Evolutionary conservation across 1,140 invertebrate genomes (phyloP).

Genomic region (Anadara kagoshimensis): DNA sequence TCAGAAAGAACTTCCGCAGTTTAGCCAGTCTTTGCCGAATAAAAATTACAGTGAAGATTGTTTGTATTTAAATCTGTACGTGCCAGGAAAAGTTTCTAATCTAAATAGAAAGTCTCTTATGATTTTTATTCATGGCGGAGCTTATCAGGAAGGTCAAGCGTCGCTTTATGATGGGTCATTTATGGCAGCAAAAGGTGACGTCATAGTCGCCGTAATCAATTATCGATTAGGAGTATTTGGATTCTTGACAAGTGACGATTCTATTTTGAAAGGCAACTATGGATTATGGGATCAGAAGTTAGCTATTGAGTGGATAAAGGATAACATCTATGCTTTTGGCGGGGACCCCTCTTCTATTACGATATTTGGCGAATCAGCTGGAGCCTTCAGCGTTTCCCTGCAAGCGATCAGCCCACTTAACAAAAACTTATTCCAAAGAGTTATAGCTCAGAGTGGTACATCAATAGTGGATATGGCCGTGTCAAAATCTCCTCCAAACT

Average conservation of each 20-base stretch:
- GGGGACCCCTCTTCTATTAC: slow-evolving; percentile 82
- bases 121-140: slow-evolving; percentile 43
- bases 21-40: too few relatives aligned
- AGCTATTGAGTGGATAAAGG: too few relatives aligned
- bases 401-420: slow-evolving; percentile 51
- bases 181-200: slow-evolving; percentile 82
- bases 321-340: slow-evolving; percentile 83
- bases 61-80: too few relatives aligned
- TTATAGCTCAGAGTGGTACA: slow-evolving; percentile 49
- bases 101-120: too few relatives aligned
- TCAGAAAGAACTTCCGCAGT: too few relatives aligned
- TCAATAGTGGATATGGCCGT: too few relatives aligned
- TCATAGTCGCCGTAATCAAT: slow-evolving; percentile 85
- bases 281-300: slow-evolving; percentile 84
- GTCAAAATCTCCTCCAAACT: too few relatives aligned
- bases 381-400: slow-evolving; percentile 34
- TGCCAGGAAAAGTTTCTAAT: too few relatives aligned
- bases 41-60: too few relatives aligned
- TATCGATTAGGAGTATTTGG: slow-evolving; percentile 88
- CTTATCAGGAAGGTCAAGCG: slow-evolving; percentile 11
- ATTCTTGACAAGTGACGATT: slow-evolving; percentile 32
- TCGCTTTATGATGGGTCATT: slow-evolving; percentile 1
- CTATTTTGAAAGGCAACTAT: slow-evolving; percentile 78
- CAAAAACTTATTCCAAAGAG: slow-evolving; percentile 40
- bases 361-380: slow-evolving; percentile 80